Conservation (phyloP, 2,797 vertebrate genomes). For the Alosa sapidissima region DNA sequence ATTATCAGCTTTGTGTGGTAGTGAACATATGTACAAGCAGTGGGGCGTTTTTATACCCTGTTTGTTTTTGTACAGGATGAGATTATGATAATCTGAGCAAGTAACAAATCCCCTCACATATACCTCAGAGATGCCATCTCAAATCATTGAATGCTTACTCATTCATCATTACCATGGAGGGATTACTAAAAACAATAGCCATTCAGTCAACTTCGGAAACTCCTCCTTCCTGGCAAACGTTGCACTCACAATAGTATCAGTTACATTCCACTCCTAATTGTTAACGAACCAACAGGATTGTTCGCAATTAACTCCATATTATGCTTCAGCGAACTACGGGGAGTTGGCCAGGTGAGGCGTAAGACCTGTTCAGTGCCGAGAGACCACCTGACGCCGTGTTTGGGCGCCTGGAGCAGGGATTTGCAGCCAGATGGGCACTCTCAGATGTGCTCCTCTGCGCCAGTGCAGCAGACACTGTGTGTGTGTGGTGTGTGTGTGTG, state of each 20-base stretch:
- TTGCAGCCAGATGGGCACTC: background rate
- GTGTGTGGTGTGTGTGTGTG: background rate
- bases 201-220: background rate
- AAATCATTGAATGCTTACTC: background rate
- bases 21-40: background rate
- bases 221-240: background rate
- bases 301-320: background rate
- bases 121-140: background rate
- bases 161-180: background rate
- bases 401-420: background rate
- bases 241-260: background rate
- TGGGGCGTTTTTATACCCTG: background rate
- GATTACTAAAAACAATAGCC: background rate
- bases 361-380: background rate
- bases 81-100: constrained; percentile 20
- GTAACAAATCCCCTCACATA: background rate
- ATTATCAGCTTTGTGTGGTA: background rate
- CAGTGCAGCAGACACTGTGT: background rate
- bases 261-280: background rate
- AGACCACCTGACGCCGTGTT: background rate
- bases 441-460: background rate
- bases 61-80: constrained; percentile 1
- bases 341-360: background rate
- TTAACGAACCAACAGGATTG: constrained; percentile 6
- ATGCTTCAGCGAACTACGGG: background rate